Evolutionary conservation across 2,113 vertebrate genomes (phyloP), one percentile per base, ranked within the genome.

Genomic region (Accipiter virgatus): DNA sequence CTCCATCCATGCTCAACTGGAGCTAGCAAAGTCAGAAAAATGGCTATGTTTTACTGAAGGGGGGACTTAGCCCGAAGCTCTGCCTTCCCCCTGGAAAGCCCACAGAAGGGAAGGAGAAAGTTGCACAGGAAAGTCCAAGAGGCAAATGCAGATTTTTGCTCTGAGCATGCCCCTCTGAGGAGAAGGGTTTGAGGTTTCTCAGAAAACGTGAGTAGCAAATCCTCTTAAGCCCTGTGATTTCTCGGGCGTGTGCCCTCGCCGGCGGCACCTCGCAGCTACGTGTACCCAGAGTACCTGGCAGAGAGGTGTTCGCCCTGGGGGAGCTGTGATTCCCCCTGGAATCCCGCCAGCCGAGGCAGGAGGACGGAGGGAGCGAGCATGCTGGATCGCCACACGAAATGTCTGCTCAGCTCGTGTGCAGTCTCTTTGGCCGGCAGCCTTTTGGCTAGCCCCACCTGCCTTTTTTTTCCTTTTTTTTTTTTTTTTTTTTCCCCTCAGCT

Each of bases 331-430:
- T 91, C 78, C 4, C 0, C 0, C 85, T 79, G 90, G 56, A 90
- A 48, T 15, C 7, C 59, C 0, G 11, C 81, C 90, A 93, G 87
- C 43, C 1, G 2, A 42, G 16, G 36, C 20, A 50, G 75, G 48
- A 80, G 82, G 70, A 91, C 0, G 0, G 78, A 52, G 68, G 52
- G 38, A 61, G 25, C 1, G 13, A 75, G 62, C 13, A 2, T 2
- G 42, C 97, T 92, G 96, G 79, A 82, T 90, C 11, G 0, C 48
- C 75, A 16, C 88, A 42, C 0, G 42, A 56, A 88, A 56, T 75
- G 88, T 93, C 97, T 95, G 90, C 86, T 90, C 47, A 81, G 80
- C 95, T 90, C 8, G 13, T 88, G 92, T 95, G 88, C 88, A 86
- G 75, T 53, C 92, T 74, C 71, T 50, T 72, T 95, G 94, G 94